Conservation (phyloP, 2,888 invertebrate species). For the Apamea epomidion region DNA sequence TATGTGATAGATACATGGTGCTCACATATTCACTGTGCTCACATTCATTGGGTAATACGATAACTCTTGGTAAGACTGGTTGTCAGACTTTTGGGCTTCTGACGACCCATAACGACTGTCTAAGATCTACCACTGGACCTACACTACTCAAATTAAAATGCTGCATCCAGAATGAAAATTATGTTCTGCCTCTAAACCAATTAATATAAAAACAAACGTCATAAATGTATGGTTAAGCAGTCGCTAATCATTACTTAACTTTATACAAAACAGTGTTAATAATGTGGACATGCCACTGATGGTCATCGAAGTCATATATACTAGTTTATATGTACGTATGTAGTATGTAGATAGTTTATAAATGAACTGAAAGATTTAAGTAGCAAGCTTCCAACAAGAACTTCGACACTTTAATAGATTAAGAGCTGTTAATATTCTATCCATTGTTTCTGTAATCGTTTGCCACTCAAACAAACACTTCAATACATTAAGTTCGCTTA, state of each 20-base stretch:
- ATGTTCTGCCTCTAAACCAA: too few species aligned
- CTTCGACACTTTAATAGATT: background rate
- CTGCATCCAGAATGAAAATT: background rate
- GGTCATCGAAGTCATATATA: background rate
- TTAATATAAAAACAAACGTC: background rate
- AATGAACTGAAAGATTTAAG: constrained; percentile 17
- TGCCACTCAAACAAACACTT: constrained; percentile 20
- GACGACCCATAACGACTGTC: too few species aligned
- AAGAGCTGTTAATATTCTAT: constrained; percentile 16
- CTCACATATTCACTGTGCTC: too few species aligned
- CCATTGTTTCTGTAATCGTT: constrained; percentile 5
- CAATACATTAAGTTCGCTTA: background rate
- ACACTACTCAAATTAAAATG: too few species aligned
- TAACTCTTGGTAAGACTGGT: too few species aligned
- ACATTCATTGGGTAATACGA: too few species aligned
- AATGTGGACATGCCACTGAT: background rate
- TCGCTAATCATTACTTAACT: background rate
- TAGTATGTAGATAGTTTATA: background rate
- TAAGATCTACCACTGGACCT: too few species aligned
- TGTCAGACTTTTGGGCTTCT: too few species aligned
- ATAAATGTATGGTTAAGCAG: background rate
- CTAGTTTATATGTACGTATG: background rate
- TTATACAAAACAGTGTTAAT: too few species aligned
- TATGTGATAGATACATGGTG: too few species aligned
- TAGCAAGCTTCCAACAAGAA: background rate